Conservation (phyloP, 2,797 vertebrate species). For the Megaceryle alcyon region DNA sequence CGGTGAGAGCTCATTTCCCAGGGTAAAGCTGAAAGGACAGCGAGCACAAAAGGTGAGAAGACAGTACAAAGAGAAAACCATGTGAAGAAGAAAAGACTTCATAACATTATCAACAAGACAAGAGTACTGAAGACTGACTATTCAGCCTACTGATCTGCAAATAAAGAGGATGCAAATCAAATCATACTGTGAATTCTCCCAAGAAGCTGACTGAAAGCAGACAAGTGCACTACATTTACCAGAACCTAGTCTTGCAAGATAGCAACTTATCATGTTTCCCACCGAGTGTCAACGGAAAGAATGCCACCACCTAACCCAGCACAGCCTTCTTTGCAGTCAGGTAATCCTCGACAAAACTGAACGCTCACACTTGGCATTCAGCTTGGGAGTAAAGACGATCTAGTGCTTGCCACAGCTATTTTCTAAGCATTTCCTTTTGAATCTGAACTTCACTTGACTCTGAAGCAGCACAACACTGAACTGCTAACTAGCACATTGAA, state of each 20-base stretch:
- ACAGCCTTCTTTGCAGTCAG: not conserved
- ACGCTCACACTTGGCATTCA: not conserved
- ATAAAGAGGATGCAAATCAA: not conserved
- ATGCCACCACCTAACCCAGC: not conserved
- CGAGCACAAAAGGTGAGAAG: not conserved
- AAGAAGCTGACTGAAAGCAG: not conserved
- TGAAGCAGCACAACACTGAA: not conserved
- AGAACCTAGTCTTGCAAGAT: not conserved
- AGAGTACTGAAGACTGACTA: not conserved
- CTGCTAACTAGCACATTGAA: not conserved
- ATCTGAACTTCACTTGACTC: not conserved
- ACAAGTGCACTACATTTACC: not conserved
- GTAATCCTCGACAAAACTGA: not conserved
- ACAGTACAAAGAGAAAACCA: not conserved
- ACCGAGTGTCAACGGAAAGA: not conserved
- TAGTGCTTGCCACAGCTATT: not conserved
- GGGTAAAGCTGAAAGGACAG: not conserved
- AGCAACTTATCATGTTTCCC: not conserved
- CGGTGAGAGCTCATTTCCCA: not conserved
- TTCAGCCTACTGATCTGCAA: not conserved
- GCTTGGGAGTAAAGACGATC: fast-evolving
- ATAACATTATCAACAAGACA: not conserved
- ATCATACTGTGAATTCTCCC: not conserved
- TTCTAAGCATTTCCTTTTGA: not conserved
- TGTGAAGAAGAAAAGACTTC: not conserved